Percentiles rank a stretch among this genome's conserved stretches.
Evolutionary conservation across 92 coral and sea anemone species (phyloP).

Genomic region (Epizoanthus ramosus): DNA sequence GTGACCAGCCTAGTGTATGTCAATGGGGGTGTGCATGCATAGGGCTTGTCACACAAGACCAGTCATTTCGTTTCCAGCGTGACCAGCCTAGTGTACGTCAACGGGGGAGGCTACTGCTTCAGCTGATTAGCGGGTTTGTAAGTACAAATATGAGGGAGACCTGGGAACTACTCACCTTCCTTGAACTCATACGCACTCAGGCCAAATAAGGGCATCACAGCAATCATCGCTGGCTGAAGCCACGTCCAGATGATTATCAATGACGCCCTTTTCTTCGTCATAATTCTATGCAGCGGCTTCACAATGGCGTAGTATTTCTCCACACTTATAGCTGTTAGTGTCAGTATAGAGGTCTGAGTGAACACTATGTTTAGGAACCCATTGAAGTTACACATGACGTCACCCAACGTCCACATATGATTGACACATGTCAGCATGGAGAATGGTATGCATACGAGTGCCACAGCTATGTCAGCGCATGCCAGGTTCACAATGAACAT

Average conservation of each 20-base stretch:
- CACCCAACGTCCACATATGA: conserved; percentile 73
- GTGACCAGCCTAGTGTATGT: too few relatives aligned
- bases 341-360: conserved; percentile 73
- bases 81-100: too few relatives aligned
- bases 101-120: too few relatives aligned
- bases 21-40: too few relatives aligned
- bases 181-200: conserved; percentile 65
- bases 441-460: conserved; percentile 74
- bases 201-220: conserved; percentile 69
- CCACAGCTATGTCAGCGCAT: conserved; percentile 80
- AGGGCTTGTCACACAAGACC: too few relatives aligned
- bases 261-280: conserved; percentile 59
- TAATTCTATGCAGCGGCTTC: conserved; percentile 69
- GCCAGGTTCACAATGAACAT: conserved; percentile 76
- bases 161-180: conserved; percentile 50
- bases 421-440: conserved; percentile 74
- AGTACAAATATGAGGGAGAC: too few relatives aligned
- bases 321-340: conserved; percentile 77
- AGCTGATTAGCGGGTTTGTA: too few relatives aligned
- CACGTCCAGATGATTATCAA: conserved; percentile 71
- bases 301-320: conserved; percentile 84
- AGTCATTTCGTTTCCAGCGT: too few relatives aligned
- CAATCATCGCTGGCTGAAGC: conserved; percentile 70
- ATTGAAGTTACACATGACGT: conserved; percentile 69
- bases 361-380: conserved; percentile 82